Evolutionary conservation across 2,113 vertebrate genomes (phyloP).

Genomic region (Deroptyus accipitrinus): DNA sequence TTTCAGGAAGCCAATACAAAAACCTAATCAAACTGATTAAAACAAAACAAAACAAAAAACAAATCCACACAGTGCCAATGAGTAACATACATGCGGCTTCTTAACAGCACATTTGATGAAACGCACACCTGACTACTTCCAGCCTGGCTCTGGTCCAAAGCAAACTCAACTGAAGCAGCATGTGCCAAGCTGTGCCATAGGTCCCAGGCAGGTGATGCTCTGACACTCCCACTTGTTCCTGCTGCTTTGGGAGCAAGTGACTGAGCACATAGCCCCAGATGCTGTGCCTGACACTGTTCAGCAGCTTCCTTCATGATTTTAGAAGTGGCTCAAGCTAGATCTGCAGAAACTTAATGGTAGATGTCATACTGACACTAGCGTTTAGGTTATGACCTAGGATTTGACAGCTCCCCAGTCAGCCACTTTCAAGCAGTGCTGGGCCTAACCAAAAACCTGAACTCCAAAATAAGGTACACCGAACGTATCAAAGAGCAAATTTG

Average conservation of each 20-base stretch:
- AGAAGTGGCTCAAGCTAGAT: not conserved
- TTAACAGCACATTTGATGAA: not conserved
- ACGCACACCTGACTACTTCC: accelerated
- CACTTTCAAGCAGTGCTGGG: not conserved
- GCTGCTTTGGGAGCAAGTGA: not conserved
- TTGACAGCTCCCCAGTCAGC: not conserved
- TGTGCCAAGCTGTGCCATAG: not conserved
- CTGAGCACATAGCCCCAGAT: not conserved
- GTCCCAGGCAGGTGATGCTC: not conserved
- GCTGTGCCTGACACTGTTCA: not conserved
- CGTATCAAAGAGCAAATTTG: not conserved
- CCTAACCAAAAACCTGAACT: not conserved
- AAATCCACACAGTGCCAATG: accelerated
- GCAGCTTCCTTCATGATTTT: not conserved
- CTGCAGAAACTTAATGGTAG: not conserved
- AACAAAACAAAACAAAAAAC: not conserved
- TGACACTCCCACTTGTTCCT: not conserved
- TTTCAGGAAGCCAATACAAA: not conserved
- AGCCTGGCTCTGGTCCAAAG: not conserved
- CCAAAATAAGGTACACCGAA: not conserved
- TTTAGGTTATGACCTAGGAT: not conserved
- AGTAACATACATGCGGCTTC: not conserved
- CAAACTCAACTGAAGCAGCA: not conserved
- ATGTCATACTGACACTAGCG: not conserved
- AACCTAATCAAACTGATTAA: not conserved